Conservation (phyloP, 2,113 vertebrate genomes). For the Scolopax mira region DNA sequence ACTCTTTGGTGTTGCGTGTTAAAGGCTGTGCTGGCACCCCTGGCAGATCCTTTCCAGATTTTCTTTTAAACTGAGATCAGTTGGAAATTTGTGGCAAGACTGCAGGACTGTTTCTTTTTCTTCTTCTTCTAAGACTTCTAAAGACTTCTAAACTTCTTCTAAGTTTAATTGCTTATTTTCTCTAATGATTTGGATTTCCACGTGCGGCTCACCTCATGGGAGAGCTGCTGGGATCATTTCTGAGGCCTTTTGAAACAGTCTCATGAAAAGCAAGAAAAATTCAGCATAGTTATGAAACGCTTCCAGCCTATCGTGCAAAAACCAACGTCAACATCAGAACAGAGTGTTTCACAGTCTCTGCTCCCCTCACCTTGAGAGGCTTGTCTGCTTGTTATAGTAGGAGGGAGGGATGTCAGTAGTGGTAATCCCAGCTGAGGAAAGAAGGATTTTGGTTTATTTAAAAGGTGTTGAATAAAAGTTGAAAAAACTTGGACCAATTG, state of each 20-base stretch:
- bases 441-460: neutral
- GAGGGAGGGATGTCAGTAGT: neutral
- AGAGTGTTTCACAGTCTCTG: neutral
- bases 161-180: neutral
- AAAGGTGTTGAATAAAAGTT: neutral
- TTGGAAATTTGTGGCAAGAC: neutral
- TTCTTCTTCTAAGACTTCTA: no score
- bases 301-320: neutral
- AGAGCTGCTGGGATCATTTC: neutral
- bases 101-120: neutral
- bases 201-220: rapidly evolving
- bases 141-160: no score
- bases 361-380: neutral
- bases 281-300: neutral
- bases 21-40: neutral
- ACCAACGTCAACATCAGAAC: neutral
- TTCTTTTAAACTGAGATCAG: neutral
- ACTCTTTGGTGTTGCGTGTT: neutral
- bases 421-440: neutral
- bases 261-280: neutral
- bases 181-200: neutral
- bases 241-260: neutral
- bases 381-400: neutral
- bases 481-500: neutral
- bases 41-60: neutral